Conservation (phyloP, 2,113 vertebrate genomes). For the Sceloporus tristichus region DNA sequence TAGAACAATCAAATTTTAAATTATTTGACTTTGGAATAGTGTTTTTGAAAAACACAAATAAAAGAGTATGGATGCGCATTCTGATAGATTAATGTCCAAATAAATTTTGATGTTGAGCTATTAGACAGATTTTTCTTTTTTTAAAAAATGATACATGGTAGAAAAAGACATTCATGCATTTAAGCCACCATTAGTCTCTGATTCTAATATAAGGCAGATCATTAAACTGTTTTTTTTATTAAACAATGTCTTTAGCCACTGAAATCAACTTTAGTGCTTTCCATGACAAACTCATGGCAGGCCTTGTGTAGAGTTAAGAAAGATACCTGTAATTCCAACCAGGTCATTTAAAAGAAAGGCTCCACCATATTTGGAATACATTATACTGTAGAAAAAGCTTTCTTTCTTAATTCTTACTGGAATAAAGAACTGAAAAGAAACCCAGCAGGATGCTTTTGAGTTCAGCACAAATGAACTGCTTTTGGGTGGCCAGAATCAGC, state of each 20-base stretch:
- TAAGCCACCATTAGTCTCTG: constrained; percentile 81
- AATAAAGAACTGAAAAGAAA: constrained; percentile 55
- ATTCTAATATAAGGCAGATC: constrained; percentile 82
- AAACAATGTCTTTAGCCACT: constrained; percentile 75
- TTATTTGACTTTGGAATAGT: constrained; percentile 34
- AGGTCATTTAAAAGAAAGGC: constrained; percentile 61
- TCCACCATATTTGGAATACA: constrained; percentile 64
- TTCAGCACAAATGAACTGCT: constrained; percentile 73
- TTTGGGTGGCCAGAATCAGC: constrained; percentile 44
- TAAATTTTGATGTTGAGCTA: constrained; percentile 73
- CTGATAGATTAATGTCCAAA: constrained; percentile 71
- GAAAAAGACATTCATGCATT: constrained; percentile 83
- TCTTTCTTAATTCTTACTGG: constrained; percentile 54
- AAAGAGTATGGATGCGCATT: constrained; percentile 64
- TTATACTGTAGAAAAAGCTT: constrained; percentile 70
- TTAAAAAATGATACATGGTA: constrained; percentile 68
- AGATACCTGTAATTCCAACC: constrained; percentile 65
- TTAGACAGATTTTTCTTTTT: constrained; percentile 45
- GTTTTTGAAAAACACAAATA: constrained; percentile 50
- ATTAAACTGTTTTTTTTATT: constrained; percentile 76
- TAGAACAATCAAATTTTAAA: constrained; percentile 72
- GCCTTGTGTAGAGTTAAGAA: constrained; percentile 62
- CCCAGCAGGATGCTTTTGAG: constrained; percentile 53
- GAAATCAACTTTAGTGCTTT: constrained; percentile 75
- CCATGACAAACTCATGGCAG: constrained; percentile 67